Base-by-base conservation (phyloP, 2,888 invertebrate species). In the Tenthredo mesomela region DNA sequence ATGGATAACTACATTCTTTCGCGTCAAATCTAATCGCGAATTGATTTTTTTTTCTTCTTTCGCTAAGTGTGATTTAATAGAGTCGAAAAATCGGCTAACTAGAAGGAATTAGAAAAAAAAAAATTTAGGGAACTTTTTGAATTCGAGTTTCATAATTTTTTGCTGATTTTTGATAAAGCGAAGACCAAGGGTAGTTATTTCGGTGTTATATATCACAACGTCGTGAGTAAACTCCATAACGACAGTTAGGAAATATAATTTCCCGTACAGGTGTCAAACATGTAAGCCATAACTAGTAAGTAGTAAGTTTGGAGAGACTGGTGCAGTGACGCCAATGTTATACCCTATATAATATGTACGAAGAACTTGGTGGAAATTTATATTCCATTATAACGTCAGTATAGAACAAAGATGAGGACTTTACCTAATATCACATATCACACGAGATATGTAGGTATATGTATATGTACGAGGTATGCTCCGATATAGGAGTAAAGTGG, bases 211-310 rank as follows among this genome's bases (percentile, higher is more conserved):
- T 40, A 18, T n/a, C 37, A 21, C 21, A 33, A 33, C 67, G 4
- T 67, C 29, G 67, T 67, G 89, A 86, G 88, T 90, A 89, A 90
- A 91, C 90, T 91, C 91, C 90, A 91, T 67, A 67, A 92, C 91
- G 91, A 89, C 91, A 90, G 91, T 91, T 91, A 90, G 90, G 91
- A 91, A 92, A 92, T 92, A 91, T 91, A 91, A 92, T 92, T 92
- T 91, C 90, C 91, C 88, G 15, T 33, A 67, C 88, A 89, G 88
- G 91, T 92, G 92, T 92, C 92, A 91, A 91, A 91, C 89, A 87
- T 89, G 88, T 89, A 89, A 90, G 89, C 88, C 87, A 88, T 87
- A 90, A 90, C 89, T 87, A 87, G 89, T 87, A 54, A 77, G 77
- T 73, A 33, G 47, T n/a, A 77, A 54, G 54, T 77, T 54, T 21